phyloP scores from a whole-genome alignment of 2,888 invertebrate species.

The Melipona bicolor region DNA sequence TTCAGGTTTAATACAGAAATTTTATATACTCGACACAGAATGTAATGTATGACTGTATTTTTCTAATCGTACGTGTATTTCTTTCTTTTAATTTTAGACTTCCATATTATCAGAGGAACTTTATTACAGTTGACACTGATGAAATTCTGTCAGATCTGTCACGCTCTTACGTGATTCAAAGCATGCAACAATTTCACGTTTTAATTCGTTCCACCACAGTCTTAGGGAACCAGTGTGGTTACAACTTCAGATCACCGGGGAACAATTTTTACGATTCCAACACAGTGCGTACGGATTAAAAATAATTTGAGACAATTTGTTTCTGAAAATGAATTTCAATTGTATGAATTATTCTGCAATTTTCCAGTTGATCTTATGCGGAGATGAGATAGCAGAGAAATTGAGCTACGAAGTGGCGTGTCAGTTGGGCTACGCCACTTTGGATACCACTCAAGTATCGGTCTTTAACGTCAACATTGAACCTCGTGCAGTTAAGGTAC shows the following conservation, averaged over 20 bases:
- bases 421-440: conserved; percentile 84
- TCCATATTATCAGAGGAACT: conserved; percentile 88
- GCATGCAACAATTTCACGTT: conserved; percentile 92
- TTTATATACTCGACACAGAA: neutral
- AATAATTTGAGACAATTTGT: neutral
- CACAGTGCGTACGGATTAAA: conserved; percentile 62
- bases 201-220: conserved; percentile 91
- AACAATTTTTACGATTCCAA: conserved; percentile 75
- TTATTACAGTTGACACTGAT: conserved; percentile 85
- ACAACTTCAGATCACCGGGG: conserved; percentile 76
- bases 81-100: conserved; percentile 85
- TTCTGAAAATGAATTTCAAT: neutral
- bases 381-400: conserved; percentile 80
- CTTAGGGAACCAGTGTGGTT: conserved; percentile 91
- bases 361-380: conserved; percentile 73
- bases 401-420: conserved; percentile 83
- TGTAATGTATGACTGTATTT: neutral
- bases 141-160: conserved; percentile 86
- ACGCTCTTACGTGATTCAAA: conserved; percentile 89
- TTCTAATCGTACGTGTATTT: neutral
- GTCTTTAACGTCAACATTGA: conserved; percentile 45
- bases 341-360: neutral
- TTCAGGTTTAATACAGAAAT: conserved; percentile 66
- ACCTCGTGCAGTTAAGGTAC: conserved; percentile 39
- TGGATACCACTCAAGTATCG: conserved; percentile 71